Evolutionary conservation across 2,113 vertebrate species (phyloP), one percentile per base, ranked within the genome.

Genomic region (Petrocephalus microphthalmus): DNA sequence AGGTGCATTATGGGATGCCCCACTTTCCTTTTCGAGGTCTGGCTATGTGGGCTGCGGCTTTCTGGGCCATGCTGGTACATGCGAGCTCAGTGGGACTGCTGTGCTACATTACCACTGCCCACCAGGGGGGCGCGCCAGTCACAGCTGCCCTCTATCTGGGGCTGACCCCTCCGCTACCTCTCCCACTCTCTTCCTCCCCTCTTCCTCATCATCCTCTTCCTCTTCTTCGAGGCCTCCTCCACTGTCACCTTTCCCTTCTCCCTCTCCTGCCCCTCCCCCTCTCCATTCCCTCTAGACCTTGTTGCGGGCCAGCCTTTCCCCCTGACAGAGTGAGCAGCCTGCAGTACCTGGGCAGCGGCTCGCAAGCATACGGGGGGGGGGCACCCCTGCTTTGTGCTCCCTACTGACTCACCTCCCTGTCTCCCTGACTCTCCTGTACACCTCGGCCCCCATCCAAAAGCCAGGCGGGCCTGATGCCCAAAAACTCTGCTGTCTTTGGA

Each of bases 1-100:
- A 57, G 6, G 84, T 54, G 84, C n/a, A 85, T 85, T 54, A 6
- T 85, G 84, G 84, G 84, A 85, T 54, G 49, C 52, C 85, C 85
- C 56, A 86, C 37, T 86, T 86, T 86, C 29, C 29, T 64, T 86
- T 86, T 86, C 56, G 17, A 60, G 85, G 53, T 57, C 84, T 86
- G 84, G 13, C 51, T 56, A 86, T 86, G 53, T 86, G 84, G 84
- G 25, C 84, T 54, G 53, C 17, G 17, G 7, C 53, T 60, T 60
- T 64, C 85, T 86, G 85, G 54, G 56, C 56, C 54, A 64, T 17
- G 20, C 53, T 86, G 53, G 17, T 47, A 42, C 7, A 60, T 52
- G 51, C 29, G 25, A 60, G 33, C 56, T 45, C 20, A 3, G 56
- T 42, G 51, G 85, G 29, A 54, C 45, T 56, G 8, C 29, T 60